Evolutionary conservation across 2,113 vertebrate genomes (phyloP).

Genomic region (Sceloporus undulatus): DNA sequence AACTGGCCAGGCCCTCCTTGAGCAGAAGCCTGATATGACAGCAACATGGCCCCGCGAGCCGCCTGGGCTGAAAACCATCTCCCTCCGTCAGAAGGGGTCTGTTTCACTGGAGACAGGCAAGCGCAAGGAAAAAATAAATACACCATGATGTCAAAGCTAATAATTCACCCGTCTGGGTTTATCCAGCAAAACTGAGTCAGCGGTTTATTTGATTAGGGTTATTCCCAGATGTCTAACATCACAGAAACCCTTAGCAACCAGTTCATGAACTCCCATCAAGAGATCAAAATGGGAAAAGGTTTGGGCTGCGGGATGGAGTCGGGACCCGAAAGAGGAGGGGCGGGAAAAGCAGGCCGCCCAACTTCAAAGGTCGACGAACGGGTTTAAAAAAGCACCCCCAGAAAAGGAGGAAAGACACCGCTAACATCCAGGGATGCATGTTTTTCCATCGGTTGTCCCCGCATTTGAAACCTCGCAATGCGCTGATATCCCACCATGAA

Average conservation of each 20-base stretch:
- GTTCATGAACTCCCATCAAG: constrained; percentile 49
- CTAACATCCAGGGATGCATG: not conserved
- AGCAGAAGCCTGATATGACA: constrained; percentile 33
- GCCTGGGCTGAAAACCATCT: constrained; percentile 31
- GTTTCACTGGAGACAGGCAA: constrained; percentile 49
- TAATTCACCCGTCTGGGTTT: constrained; percentile 54
- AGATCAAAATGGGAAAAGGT: constrained; percentile 20
- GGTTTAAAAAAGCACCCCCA: not conserved
- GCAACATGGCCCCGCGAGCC: not conserved
- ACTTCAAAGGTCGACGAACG: constrained; percentile 37
- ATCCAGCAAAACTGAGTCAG: constrained; percentile 60
- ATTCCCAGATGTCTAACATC: constrained; percentile 51
- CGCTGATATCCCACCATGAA: not conserved
- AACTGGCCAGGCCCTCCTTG: not conserved
- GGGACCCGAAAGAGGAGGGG: constrained; percentile 27
- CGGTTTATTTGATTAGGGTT: constrained; percentile 70
- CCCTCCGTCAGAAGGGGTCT: constrained; percentile 30
- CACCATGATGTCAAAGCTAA: constrained; percentile 60
- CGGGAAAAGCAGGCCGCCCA: not conserved
- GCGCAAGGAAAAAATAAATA: constrained; percentile 50
- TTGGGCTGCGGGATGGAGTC: constrained; percentile 22
- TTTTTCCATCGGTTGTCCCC: not conserved
- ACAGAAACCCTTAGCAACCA: constrained; percentile 58
- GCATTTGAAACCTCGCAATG: not conserved
- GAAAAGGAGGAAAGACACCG: not conserved